Evolutionary conservation across 2,888 invertebrate genomes (phyloP).

Genomic region (Spodoptera exigua): DNA sequence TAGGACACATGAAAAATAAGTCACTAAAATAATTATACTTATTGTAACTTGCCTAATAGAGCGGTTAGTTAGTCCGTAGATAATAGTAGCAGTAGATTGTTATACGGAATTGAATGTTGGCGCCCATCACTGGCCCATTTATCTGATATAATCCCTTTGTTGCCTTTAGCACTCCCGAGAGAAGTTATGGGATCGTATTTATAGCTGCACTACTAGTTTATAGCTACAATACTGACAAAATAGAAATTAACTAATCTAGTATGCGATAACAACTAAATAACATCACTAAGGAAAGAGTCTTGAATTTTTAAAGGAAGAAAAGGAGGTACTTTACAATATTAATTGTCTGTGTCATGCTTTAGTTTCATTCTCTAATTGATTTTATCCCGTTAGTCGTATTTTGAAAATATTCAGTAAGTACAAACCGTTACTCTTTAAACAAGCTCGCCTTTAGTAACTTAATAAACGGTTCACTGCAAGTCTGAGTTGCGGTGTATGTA

Average conservation of each 20-base stretch:
- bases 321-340: too few species aligned
- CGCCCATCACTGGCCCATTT: slow-evolving; percentile 16
- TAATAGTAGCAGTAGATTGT: not conserved
- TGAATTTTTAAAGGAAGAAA: too few species aligned
- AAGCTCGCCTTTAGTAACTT: slow-evolving; percentile 42
- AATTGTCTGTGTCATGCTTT: too few species aligned
- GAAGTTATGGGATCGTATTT: slow-evolving; percentile 20
- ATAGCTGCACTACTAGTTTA: slow-evolving; percentile 10
- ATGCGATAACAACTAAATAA: too few species aligned
- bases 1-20: too few species aligned
- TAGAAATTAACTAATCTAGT: too few species aligned
- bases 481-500: slow-evolving; percentile 55
- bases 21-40: too few species aligned
- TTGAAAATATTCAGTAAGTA: slow-evolving; percentile 1
- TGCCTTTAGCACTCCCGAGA: slow-evolving; percentile 12
- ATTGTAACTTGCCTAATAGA: too few species aligned
- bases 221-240: slow-evolving; percentile 9
- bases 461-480: slow-evolving; percentile 48
- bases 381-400: not conserved
- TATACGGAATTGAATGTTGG: slow-evolving; percentile 12
- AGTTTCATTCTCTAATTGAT: too few species aligned
- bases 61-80: too few species aligned
- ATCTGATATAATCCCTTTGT: slow-evolving; percentile 21
- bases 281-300: too few species aligned
- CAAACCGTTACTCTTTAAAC: slow-evolving; percentile 22